Percentiles rank a stretch among this genome's conserved stretches.
Evolutionary conservation across 2,797 vertebrate genomes (phyloP).

Genomic region (Lagodon rhomboides): DNA sequence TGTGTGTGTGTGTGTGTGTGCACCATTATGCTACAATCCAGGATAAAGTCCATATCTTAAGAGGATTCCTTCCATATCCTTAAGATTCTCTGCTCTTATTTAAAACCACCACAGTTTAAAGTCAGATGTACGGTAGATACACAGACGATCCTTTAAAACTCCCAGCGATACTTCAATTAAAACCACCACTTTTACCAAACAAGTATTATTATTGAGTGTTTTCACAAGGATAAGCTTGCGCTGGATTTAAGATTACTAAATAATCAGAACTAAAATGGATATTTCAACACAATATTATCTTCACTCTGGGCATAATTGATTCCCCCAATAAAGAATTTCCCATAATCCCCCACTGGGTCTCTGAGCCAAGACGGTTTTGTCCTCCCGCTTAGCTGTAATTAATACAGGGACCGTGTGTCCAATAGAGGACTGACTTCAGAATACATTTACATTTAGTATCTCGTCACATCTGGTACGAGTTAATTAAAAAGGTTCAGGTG

Average conservation of each 20-base stretch:
- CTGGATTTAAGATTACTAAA: not conserved
- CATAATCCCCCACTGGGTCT: conserved; percentile 48
- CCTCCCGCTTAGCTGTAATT: conserved; percentile 49
- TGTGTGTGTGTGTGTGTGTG: conserved; percentile 9
- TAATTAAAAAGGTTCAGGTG: conserved; percentile 54
- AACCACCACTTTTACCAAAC: not conserved
- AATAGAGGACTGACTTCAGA: conserved; percentile 37
- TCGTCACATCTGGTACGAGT: conserved; percentile 46
- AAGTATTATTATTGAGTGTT: conserved; percentile 27
- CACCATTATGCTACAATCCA: conserved; percentile 39
- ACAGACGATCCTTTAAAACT: conserved; percentile 51
- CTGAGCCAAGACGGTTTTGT: conserved; percentile 31
- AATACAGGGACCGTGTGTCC: conserved; percentile 39
- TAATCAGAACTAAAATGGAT: not conserved
- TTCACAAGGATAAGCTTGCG: conserved; percentile 1
- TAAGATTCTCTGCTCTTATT: conserved; percentile 52
- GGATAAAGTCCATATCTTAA: conserved; percentile 69
- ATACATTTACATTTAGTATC: conserved; percentile 64
- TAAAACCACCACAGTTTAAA: conserved; percentile 43
- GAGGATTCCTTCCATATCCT: conserved; percentile 68
- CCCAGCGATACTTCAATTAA: not conserved
- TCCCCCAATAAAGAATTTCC: conserved; percentile 40
- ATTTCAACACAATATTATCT: conserved; percentile 34
- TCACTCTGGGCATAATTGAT: conserved; percentile 42
- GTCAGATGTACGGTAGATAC: conserved; percentile 34